Conservation (phyloP, 2,888 invertebrate species). For the Altica lythri region DNA sequence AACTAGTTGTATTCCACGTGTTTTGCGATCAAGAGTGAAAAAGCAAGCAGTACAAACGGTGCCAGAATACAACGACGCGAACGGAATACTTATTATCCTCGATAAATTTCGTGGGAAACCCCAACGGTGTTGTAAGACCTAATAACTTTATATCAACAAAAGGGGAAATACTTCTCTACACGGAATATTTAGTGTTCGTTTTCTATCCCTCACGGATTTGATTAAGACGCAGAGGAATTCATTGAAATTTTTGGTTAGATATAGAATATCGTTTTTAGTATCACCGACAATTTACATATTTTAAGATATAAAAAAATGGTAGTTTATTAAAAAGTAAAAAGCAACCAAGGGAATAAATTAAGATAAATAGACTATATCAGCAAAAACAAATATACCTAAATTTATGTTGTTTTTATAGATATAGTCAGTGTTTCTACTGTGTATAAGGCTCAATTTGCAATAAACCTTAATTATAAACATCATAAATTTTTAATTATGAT, state of each 20-base stretch:
- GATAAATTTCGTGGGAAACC: slow-evolving; percentile 22
- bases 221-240: slow-evolving; percentile 14
- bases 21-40: slow-evolving; percentile 11
- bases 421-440: no score
- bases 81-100: slow-evolving; percentile 18
- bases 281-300: no score
- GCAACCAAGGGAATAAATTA: no score
- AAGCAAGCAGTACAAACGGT: slow-evolving; percentile 7
- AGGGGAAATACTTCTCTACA: slow-evolving; percentile 25
- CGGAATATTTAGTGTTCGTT: slow-evolving; percentile 26
- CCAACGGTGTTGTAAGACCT: slow-evolving; percentile 26
- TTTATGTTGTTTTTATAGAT: no score
- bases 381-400: no score
- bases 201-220: slow-evolving; percentile 22
- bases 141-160: slow-evolving; percentile 27
- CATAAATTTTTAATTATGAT: no score
- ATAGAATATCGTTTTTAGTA: not conserved
- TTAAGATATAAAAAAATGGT: no score
- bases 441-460: no score
- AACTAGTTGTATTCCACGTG: slow-evolving; percentile 6
- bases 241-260: slow-evolving; percentile 18
- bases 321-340: no score
- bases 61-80: slow-evolving; percentile 10
- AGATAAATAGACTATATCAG: no score
- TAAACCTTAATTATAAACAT: no score